Conservation (phyloP, 2,797 vertebrate genomes). For the Fistularia commersonii region DNA sequence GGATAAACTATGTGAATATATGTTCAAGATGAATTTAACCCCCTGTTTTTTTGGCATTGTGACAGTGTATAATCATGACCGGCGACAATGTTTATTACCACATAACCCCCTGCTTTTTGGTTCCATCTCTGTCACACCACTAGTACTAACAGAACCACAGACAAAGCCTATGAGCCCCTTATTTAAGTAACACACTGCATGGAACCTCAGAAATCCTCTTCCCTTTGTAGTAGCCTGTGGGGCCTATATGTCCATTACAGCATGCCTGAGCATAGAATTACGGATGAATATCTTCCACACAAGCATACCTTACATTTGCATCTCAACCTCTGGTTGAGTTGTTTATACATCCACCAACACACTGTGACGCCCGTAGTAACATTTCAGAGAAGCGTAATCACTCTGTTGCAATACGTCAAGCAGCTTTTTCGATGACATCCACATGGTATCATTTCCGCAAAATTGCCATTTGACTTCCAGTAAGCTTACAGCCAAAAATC, state of each 20-base stretch:
- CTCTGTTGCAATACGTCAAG: slow-evolving; percentile 36
- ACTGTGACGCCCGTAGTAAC: slow-evolving; percentile 46
- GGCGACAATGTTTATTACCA: background rate
- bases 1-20: too few relatives aligned
- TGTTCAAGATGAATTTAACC: too few relatives aligned
- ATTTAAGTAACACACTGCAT: slow-evolving; percentile 29
- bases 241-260: slow-evolving; percentile 20
- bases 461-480: slow-evolving; percentile 54
- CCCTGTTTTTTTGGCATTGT: slow-evolving; percentile 24
- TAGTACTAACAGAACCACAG: slow-evolving; percentile 39
- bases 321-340: slow-evolving; percentile 42
- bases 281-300: slow-evolving; percentile 15
- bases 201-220: slow-evolving; percentile 50
- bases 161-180: slow-evolving; percentile 45
- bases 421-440: slow-evolving; percentile 47
- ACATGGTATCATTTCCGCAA: slow-evolving; percentile 57
- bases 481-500: slow-evolving; percentile 54
- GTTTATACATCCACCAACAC: slow-evolving; percentile 49
- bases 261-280: too few relatives aligned
- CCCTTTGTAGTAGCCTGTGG: slow-evolving; percentile 7
- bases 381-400: slow-evolving; percentile 42
- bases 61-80: slow-evolving; percentile 16
- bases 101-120: slow-evolving; percentile 21
- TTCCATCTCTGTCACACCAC: slow-evolving; percentile 32
- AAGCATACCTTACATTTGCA: slow-evolving; percentile 46